phyloP scores from a whole-genome alignment of 2,888 invertebrate genomes.

The Willowsia nigromaculata region DNA sequence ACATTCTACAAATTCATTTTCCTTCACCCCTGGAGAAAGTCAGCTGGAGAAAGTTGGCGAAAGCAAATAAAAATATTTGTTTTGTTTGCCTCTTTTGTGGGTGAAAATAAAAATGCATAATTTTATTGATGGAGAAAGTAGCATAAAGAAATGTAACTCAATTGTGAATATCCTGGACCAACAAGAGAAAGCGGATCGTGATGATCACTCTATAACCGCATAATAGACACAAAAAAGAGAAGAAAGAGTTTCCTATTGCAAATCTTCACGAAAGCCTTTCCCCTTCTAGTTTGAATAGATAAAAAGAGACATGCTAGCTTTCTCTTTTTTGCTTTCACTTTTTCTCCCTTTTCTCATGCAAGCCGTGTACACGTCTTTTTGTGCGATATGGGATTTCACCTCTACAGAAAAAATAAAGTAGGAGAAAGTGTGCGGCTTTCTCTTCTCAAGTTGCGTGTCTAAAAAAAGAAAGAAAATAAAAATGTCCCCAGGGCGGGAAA shows the following conservation, averaged over 20 bases:
- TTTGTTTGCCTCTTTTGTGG: constrained; percentile 3
- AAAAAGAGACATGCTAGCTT: neutral
- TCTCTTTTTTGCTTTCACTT: too few relatives aligned
- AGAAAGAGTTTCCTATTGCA: neutral
- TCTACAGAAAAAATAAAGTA: too few relatives aligned
- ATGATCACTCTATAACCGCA: neutral
- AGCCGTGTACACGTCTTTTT: too few relatives aligned
- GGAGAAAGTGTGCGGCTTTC: too few relatives aligned
- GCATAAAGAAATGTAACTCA: constrained; percentile 9
- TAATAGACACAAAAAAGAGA: neutral
- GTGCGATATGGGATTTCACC: neutral
- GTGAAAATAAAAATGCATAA: too few relatives aligned
- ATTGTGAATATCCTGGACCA: constrained; percentile 5
- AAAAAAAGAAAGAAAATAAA: too few relatives aligned
- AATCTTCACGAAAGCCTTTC: neutral
- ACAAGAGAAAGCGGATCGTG: neutral
- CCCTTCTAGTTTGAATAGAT: constrained; percentile 11
- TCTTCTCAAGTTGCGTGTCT: too few relatives aligned
- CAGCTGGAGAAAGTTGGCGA: neutral
- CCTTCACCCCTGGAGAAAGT: too few relatives aligned
- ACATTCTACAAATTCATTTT: too few relatives aligned
- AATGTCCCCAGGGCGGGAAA: neutral
- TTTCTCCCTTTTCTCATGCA: too few relatives aligned
- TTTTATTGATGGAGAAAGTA: constrained; percentile 8
- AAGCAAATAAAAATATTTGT: neutral